A percentile compares a stretch with the other conserved stretches of the same genome.
Conservation (phyloP, 1,140 invertebrate genomes). For the Orussus abietinus region DNA sequence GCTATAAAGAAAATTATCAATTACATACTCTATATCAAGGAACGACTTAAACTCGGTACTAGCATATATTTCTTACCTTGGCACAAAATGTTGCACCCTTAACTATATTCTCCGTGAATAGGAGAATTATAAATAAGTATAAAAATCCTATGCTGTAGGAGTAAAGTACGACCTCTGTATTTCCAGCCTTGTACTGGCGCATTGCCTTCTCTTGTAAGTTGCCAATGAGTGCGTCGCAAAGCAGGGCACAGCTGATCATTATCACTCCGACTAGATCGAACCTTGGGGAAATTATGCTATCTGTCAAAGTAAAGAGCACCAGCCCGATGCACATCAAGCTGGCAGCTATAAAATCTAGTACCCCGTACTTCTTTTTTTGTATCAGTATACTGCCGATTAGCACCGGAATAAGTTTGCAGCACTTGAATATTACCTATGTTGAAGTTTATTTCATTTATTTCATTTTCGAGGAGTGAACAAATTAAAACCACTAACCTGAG, state of each 20-base stretch:
- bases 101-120: conserved; percentile 69
- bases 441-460: conserved; percentile 2
- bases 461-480: neutral
- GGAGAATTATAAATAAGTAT: conserved; percentile 77
- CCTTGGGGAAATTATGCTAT: conserved; percentile 83
- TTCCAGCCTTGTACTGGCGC: conserved; percentile 75
- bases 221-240: conserved; percentile 91
- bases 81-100: conserved; percentile 75
- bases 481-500: conserved; percentile 50
- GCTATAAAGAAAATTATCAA: conserved; percentile 49
- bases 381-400: conserved; percentile 89
- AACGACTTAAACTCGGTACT: neutral
- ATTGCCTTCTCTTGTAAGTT: conserved; percentile 96
- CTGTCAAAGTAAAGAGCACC: conserved; percentile 88
- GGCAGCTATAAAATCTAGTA: conserved; percentile 81
- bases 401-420: conserved; percentile 95
- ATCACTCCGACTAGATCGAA: conserved; percentile 80
- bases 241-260: conserved; percentile 81
- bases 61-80: conserved; percentile 57
- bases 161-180: conserved; percentile 90
- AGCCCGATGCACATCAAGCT: conserved; percentile 86
- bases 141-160: conserved; percentile 87
- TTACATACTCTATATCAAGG: neutral
- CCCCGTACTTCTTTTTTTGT: conserved; percentile 82
- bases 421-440: conserved; percentile 85